These are phyloP conservation scores for Phaethornis superciliosus DNA, from an alignment of 2,113 vertebrate species.

Conservation along the genomic window DNA sequence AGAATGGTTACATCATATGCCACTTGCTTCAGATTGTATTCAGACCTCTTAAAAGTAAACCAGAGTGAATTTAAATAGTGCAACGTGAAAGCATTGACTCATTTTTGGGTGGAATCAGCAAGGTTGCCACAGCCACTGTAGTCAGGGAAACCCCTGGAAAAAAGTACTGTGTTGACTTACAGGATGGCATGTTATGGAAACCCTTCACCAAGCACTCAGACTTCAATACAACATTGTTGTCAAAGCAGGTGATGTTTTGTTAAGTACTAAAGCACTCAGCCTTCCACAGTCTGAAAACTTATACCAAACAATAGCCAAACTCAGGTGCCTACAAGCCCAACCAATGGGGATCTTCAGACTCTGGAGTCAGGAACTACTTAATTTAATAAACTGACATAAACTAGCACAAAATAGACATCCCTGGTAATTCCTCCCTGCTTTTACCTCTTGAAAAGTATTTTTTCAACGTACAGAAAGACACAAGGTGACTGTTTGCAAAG, in stretches of 20 bases:
- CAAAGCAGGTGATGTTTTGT: background rate
- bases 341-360: fast-evolving
- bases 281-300: background rate
- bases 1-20: background rate
- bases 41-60: background rate
- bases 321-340: background rate
- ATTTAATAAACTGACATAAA: background rate
- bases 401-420: background rate
- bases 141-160: background rate
- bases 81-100: background rate
- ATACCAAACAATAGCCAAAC: background rate
- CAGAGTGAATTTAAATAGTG: background rate
- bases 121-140: background rate
- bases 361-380: background rate
- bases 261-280: background rate
- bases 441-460: background rate
- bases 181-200: background rate
- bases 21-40: background rate
- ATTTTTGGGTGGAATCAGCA: background rate
- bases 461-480: background rate
- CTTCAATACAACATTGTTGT: background rate
- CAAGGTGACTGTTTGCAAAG: background rate
- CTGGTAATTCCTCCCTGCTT: background rate
- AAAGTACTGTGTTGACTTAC: background rate
- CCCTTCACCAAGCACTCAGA: background rate